Percentiles rank a stretch among this genome's conserved stretches.
Evolutionary conservation across 2,888 invertebrate genomes (phyloP).

Genomic region (Amblyteles armatorius): DNA sequence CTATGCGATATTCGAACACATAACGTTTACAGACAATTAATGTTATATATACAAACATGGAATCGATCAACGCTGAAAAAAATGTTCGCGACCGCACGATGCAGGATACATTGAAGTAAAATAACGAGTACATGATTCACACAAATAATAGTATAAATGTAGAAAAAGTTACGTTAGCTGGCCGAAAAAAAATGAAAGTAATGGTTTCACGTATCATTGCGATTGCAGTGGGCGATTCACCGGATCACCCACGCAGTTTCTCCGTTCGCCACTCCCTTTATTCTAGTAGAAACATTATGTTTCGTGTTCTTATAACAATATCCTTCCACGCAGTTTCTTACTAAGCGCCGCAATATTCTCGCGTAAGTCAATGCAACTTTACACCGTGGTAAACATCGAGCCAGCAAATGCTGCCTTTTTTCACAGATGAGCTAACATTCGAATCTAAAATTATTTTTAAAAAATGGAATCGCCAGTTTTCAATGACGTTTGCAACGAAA

Average conservation of each 20-base stretch:
- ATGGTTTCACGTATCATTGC: neutral
- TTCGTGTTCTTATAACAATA: constrained; percentile 10
- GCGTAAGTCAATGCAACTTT: constrained; percentile 47
- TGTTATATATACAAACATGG: constrained; percentile 63
- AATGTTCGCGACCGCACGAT: constrained; percentile 14
- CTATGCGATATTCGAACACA: constrained; percentile 14
- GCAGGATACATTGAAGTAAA: constrained; percentile 1
- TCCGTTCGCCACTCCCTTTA: constrained; percentile 10
- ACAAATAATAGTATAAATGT: constrained; percentile 62
- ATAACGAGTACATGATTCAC: constrained; percentile 34
- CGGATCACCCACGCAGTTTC: constrained; percentile 27
- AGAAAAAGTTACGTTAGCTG: constrained; percentile 50
- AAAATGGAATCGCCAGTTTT: neutral
- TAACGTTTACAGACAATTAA: constrained; percentile 25
- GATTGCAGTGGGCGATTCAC: constrained; percentile 11
- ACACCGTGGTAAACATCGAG: constrained; percentile 31
- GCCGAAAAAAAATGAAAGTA: constrained; percentile 2
- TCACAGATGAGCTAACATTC: neutral
- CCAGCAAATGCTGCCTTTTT: constrained; percentile 6
- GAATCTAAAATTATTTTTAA: neutral
- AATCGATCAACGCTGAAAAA: constrained; percentile 19
- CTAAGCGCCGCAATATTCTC: constrained; percentile 4
- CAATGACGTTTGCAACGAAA: neutral
- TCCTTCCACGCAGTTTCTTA: neutral
- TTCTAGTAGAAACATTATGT: constrained; percentile 39